phyloP scores from a whole-genome alignment of 2,888 invertebrate genomes.

The Blomia tropicalis region DNA sequence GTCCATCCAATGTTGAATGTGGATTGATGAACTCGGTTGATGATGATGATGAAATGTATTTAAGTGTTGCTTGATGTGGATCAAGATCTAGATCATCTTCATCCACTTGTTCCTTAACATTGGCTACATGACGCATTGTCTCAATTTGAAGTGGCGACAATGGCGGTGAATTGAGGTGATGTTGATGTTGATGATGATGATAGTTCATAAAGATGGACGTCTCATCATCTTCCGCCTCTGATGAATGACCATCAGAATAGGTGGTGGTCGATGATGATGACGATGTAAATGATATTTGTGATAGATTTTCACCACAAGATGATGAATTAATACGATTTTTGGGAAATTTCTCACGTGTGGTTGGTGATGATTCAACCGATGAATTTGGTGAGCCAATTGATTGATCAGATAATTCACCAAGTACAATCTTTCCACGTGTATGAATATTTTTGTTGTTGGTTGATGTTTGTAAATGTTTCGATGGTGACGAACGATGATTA shows the following conservation, averaged over 20 bases:
- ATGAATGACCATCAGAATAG: neutral
- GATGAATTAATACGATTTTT: neutral
- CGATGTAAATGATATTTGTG: neutral
- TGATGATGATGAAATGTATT: neutral
- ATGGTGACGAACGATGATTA: neutral
- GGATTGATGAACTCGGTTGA: neutral
- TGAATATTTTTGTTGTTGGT: neutral
- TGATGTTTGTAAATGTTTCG: neutral
- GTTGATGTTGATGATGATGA: too few species aligned
- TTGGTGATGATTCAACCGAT: neutral
- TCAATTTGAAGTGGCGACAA: too few species aligned
- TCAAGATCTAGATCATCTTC: neutral
- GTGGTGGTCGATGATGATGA: neutral
- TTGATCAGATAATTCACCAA: neutral
- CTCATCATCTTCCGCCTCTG: neutral
- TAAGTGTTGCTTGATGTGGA: neutral
- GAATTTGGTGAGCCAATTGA: neutral
- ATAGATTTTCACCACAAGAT: neutral
- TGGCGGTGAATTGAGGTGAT: too few species aligned
- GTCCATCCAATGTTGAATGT: neutral
- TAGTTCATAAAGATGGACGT: too few species aligned
- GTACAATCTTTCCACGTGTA: neutral
- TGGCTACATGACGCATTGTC: neutral
- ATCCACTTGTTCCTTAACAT: neutral
- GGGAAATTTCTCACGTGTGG: neutral